Conservation (phyloP, 2,797 vertebrate genomes). For the Platalea minor region DNA sequence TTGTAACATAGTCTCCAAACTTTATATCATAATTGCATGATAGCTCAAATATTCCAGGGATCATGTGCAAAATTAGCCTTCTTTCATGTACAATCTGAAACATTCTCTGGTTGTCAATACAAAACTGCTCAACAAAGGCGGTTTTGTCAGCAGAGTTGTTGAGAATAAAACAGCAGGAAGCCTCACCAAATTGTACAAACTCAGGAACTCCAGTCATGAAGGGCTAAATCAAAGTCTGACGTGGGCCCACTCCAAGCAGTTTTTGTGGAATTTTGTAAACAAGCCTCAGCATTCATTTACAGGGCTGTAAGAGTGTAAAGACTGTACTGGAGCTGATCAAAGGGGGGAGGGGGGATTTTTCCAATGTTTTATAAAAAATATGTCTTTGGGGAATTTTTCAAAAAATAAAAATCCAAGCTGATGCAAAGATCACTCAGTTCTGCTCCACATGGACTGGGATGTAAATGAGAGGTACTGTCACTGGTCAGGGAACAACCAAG, state of each 20-base stretch:
- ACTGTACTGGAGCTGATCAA: neutral
- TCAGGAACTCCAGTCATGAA: neutral
- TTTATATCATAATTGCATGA: neutral
- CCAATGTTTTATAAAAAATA: neutral
- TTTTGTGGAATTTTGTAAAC: neutral
- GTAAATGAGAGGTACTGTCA: neutral
- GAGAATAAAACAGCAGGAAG: neutral
- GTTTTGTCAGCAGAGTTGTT: neutral
- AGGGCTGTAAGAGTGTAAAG: neutral
- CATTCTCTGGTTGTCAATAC: neutral
- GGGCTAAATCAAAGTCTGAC: neutral
- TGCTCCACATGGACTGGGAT: neutral
- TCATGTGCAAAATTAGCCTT: neutral
- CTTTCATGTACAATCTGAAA: neutral
- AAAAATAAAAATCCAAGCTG: neutral
- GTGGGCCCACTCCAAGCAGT: neutral
- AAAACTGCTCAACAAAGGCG: neutral
- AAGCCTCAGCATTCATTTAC: neutral
- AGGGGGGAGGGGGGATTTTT: fast-evolving
- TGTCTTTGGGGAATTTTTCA: neutral
- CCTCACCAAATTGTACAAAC: neutral
- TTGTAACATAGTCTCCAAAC: neutral
- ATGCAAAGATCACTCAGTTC: neutral
- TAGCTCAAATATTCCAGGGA: neutral
- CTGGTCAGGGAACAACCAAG: neutral